Conservation (phyloP, 2,113 vertebrate species). For the Uria lomvia region DNA sequence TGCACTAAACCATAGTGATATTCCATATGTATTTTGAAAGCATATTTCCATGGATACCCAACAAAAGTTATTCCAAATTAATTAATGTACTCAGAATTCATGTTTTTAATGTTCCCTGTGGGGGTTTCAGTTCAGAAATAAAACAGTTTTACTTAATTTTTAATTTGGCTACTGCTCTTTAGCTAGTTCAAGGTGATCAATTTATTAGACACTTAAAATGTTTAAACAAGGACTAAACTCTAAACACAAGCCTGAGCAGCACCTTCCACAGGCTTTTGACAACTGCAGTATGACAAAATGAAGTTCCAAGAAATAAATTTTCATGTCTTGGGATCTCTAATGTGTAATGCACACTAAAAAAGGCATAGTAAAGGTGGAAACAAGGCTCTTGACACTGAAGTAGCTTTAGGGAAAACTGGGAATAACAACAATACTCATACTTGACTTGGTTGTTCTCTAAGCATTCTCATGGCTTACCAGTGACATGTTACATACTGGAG, state of each 20-base stretch:
- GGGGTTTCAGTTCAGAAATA: neutral
- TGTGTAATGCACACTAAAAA: neutral
- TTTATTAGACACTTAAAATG: neutral
- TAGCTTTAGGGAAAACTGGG: neutral
- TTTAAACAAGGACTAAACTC: neutral
- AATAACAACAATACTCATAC: neutral
- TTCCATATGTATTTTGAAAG: neutral
- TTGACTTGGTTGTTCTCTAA: neutral
- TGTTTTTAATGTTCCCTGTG: neutral
- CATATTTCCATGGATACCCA: neutral
- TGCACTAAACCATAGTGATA: neutral
- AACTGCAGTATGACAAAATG: neutral
- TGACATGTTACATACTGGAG: neutral
- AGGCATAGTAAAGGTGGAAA: neutral
- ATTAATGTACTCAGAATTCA: neutral
- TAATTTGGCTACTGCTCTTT: neutral
- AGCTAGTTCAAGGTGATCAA: neutral
- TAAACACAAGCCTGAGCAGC: neutral
- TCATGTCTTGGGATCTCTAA: neutral
- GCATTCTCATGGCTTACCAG: neutral
- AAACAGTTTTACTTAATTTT: neutral
- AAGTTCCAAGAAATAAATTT: neutral
- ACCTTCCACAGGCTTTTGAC: neutral
- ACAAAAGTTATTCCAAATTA: neutral
- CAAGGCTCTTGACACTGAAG: neutral